Base-by-base conservation (phyloP, 2,797 vertebrate species). In the Rhinogobio ventralis region DNA sequence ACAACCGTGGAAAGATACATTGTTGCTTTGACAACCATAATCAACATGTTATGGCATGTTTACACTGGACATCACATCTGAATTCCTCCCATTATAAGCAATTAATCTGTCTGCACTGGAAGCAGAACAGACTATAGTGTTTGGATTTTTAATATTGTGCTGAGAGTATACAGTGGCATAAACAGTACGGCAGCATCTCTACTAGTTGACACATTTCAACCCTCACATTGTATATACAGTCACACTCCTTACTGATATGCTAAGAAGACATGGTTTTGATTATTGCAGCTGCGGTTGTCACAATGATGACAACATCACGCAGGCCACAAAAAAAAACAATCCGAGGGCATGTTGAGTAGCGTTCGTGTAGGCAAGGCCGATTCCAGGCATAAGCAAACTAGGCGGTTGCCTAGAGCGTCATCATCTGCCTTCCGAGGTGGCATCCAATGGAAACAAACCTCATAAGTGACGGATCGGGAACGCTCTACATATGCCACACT, bases 221-320 rank as follows among this genome's bases (percentile, higher is more conserved):
- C 7, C 33, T 60, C 6, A 60, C 36, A 60, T 42, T 14, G 17
- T 76, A 42, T 39, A 10, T 60, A 25, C 53, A 77, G 53, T 60
- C 74, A 25, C 14, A 42, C 14, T 15, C 4, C 33, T 17, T 15
- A 25, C 2, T 42, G 74, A 57, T 39, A n/a, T 76, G 53, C 74
- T 19, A 77, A 39, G 33, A 60, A 60, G 33, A 77, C 53, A 76
- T 60, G 74, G 23, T 60, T 77, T 77, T 60, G 74, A 60, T 60
- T 76, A 76, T 57, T 60, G 53, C 74, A 42, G 74, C 33, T 60
- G 53, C 5, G 33, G 53, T 42, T 60, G 33, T 60, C 33, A 60
- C 23, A 60, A 8, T 42, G 33, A 60, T 76, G 74, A 42, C 53
- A 60, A 42, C 53, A 17, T 77, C 23, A 28, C 0, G 5, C 33